A percentile compares a stretch with the other conserved stretches of the same genome.
Conservation (phyloP, 2,797 vertebrate species). For the Danio jaintianensis region DNA sequence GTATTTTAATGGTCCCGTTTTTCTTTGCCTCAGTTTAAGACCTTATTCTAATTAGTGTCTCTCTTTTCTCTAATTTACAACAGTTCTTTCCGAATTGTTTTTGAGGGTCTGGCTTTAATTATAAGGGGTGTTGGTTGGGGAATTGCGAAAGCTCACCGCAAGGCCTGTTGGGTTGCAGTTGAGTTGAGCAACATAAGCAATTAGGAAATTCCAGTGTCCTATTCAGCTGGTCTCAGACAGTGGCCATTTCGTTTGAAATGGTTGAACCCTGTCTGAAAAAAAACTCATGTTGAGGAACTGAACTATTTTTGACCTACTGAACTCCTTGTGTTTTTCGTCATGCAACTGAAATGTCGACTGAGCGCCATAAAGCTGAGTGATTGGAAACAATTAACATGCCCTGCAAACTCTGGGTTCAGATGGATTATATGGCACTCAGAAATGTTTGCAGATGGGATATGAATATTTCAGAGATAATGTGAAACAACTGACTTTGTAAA, state of each 20-base stretch:
- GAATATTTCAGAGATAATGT: slow-evolving; percentile 43
- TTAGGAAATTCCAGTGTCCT: slow-evolving; percentile 65
- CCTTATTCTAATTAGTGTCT: slow-evolving; percentile 66
- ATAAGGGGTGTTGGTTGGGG: slow-evolving; percentile 48
- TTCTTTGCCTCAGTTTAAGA: slow-evolving; percentile 60
- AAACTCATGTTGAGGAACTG: slow-evolving; percentile 47
- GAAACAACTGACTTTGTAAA: slow-evolving; percentile 44
- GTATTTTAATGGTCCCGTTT: slow-evolving; percentile 59
- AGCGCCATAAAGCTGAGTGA: slow-evolving; percentile 39
- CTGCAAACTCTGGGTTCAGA: slow-evolving; percentile 9
- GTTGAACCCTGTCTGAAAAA: slow-evolving; percentile 33
- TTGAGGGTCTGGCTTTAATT: slow-evolving; percentile 67
- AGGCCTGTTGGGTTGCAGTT: slow-evolving; percentile 56
- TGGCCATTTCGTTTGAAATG: slow-evolving; percentile 50
- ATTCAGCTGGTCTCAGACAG: slow-evolving; percentile 55
- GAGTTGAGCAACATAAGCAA: slow-evolving; percentile 62
- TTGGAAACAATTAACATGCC: slow-evolving; percentile 29
- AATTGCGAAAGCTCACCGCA: slow-evolving; percentile 58
- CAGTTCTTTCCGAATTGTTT: slow-evolving; percentile 63
- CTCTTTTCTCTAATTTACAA: slow-evolving; percentile 65
- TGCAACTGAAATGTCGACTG: slow-evolving; percentile 37
- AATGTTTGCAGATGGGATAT: slow-evolving; percentile 40
- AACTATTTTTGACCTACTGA: slow-evolving; percentile 59
- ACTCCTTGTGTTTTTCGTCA: slow-evolving; percentile 45
- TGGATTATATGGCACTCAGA: slow-evolving; percentile 16